A percentile compares a stretch with the other conserved stretches of the same genome.
These are phyloP conservation scores for Centroberyx gerrardi DNA, from an alignment of 2,797 vertebrate species.

Conservation along the genomic window DNA sequence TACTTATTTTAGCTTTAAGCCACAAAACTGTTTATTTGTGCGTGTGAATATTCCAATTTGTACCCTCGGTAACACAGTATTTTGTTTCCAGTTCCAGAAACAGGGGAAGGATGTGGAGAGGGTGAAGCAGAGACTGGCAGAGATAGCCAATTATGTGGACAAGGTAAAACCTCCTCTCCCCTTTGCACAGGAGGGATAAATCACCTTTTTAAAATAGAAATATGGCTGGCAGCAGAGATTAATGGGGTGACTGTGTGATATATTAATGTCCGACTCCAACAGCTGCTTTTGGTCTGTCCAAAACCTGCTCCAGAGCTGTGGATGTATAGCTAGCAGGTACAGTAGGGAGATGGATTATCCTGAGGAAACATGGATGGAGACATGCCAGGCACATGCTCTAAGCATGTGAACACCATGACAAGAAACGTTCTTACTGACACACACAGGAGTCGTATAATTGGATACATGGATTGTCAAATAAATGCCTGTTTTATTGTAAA, in stretches of 20 bases:
- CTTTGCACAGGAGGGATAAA: slow-evolving; percentile 66
- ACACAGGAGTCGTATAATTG: background rate
- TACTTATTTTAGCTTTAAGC: slow-evolving; percentile 18
- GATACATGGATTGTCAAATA: background rate
- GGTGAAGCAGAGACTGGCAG: slow-evolving; percentile 96
- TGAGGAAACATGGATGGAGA: slow-evolving; percentile 35
- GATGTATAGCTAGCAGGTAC: slow-evolving; percentile 29
- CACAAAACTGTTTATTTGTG: background rate
- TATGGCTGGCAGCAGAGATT: slow-evolving; percentile 73
- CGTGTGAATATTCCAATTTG: slow-evolving; percentile 11
- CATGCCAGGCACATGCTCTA: slow-evolving; percentile 23
- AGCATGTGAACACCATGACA: slow-evolving; percentile 23
- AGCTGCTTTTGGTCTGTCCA: slow-evolving; percentile 64
- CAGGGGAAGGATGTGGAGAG: slow-evolving; percentile 97
- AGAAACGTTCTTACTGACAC: background rate
- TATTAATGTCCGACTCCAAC: slow-evolving; percentile 72
- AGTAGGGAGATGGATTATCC: slow-evolving; percentile 48
- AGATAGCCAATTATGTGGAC: slow-evolving; percentile 98
- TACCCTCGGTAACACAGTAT: slow-evolving; percentile 27
- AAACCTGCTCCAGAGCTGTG: slow-evolving; percentile 43
- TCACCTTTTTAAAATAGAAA: slow-evolving; percentile 77
- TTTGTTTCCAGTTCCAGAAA: slow-evolving; percentile 93
- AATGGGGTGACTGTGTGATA: slow-evolving; percentile 70
- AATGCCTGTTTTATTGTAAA: background rate
- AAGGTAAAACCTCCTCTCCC: slow-evolving; percentile 88